A percentile compares a stretch with the other conserved stretches of the same genome.
These are phyloP conservation scores for Drosophila lacicola DNA, from an alignment of 2,888 invertebrate species.

Conservation along the genomic window DNA sequence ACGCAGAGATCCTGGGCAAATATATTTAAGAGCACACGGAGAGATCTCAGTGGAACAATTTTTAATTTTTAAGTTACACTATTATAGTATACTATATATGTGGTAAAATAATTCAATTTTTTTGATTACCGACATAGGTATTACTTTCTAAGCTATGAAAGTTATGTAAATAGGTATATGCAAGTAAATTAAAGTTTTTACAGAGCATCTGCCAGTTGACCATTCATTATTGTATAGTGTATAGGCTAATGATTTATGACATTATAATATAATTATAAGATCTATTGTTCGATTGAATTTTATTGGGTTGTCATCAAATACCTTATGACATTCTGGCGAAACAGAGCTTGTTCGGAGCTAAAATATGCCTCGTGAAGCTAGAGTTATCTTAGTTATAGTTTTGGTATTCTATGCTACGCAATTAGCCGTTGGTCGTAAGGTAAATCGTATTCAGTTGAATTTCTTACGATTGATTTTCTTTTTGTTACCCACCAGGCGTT, in stretches of 20 bases:
- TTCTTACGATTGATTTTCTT: neutral
- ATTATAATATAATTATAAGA: neutral
- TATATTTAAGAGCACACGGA: too few species aligned
- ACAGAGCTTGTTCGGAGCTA: neutral
- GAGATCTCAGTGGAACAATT: too few species aligned
- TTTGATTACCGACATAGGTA: too few species aligned
- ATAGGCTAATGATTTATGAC: conserved; percentile 3
- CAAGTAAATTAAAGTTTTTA: neutral
- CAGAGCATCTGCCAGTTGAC: too few species aligned
- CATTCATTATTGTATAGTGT: neutral
- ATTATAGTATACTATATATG: too few species aligned
- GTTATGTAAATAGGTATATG: too few species aligned
- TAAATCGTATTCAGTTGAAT: neutral
- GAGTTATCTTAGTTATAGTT: neutral
- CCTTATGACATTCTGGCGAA: neutral
- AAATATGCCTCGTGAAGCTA: neutral
- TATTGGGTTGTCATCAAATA: neutral
- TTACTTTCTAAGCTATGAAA: too few species aligned
- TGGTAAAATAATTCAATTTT: too few species aligned
- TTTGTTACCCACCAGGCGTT: conserved; percentile 17
- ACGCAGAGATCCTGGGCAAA: too few species aligned
- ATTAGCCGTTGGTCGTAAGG: conserved; percentile 30
- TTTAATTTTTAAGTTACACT: too few species aligned
- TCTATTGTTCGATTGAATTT: neutral
- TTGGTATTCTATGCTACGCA: neutral